Evolutionary conservation across 2,797 vertebrate genomes (phyloP), one percentile per base, ranked within the genome.

Genomic region (Clamator glandarius): DNA sequence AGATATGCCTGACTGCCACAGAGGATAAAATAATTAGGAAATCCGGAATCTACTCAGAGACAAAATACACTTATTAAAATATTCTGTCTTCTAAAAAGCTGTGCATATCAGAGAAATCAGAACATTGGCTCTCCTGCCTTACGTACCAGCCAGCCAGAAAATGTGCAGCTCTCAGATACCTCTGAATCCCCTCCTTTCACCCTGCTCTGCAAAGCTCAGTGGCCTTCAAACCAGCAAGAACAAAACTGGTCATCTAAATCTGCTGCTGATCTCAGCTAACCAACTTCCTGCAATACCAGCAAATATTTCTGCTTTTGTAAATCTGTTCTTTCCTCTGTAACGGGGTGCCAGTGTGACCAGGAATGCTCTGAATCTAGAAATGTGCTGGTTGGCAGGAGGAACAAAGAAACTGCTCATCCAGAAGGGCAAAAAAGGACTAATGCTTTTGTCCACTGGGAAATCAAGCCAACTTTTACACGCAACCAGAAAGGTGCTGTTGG

Each of bases 381-480:
- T 89, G 62, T 31, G 24, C 83, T 91, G 58, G 88, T 91, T 92
- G 88, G 92, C 91, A 76, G 62, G 61, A 81, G 29, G 64, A 87
- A 95, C 89, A 93, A 95, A 95, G 91, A 87, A 95, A 57, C 25
- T 83, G 90, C 66, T 96, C 92, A 91, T 69, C 74, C 96, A 92
- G 83, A 95, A 95, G 68, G 44, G 78, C 15, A 29, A 78, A 94
- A 90, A 74, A 63, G 55, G 48, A 73, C 74, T 80, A 59, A 73
- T 7, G 51, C 82, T 94, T 94, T 86, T 81, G 72, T 87, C 46
- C 3, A 6, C 51, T 72, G 15, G n/a, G 50, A 86, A 83, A 82
- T 67, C 23, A 67, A 69, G 73, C 66, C 87, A 91, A 51, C 17
- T 89, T 64, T 21, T 48, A 42, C 51, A 4, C 8, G 64, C 55